A percentile compares a stretch with the other conserved stretches of the same genome.
phyloP scores from a whole-genome alignment of 1,140 invertebrate species.

The Lerema accius region DNA sequence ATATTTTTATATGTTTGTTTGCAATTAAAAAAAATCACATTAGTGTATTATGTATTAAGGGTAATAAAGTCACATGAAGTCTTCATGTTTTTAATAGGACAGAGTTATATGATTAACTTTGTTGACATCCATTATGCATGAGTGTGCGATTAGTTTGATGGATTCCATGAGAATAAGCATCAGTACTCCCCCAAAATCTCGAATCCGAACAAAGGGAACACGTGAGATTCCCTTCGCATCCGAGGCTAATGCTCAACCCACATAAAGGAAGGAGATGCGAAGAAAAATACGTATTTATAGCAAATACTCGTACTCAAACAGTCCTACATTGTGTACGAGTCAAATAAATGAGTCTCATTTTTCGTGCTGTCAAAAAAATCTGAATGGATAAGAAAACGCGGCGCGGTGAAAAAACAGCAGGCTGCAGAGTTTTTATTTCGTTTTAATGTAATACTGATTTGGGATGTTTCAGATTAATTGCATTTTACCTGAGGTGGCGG shows the following conservation, averaged over 20 bases:
- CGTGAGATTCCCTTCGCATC: slow-evolving; percentile 72
- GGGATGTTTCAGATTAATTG: slow-evolving; percentile 82
- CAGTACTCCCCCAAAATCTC: slow-evolving; percentile 79
- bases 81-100: background rate
- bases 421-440: slow-evolving; percentile 75
- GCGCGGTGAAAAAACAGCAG: slow-evolving; percentile 74
- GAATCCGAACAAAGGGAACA: slow-evolving; percentile 79
- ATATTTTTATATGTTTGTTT: too few relatives aligned
- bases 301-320: slow-evolving; percentile 82
- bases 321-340: slow-evolving; percentile 82
- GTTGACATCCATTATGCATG: slow-evolving; percentile 77
- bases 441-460: slow-evolving; percentile 82
- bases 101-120: slow-evolving; percentile 63
- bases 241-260: slow-evolving; percentile 78
- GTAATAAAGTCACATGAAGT: too few relatives aligned
- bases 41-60: too few relatives aligned
- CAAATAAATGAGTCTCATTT: slow-evolving; percentile 82
- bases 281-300: slow-evolving; percentile 83
- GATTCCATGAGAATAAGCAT: slow-evolving; percentile 75
- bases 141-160: slow-evolving; percentile 77
- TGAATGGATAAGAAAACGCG: slow-evolving; percentile 81
- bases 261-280: slow-evolving; percentile 77
- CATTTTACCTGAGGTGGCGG: slow-evolving; percentile 72
- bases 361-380: slow-evolving; percentile 82
- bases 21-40: too few relatives aligned